Evolutionary conservation across 1,140 invertebrate genomes (phyloP).

Genomic region (Ceratina australensis): DNA sequence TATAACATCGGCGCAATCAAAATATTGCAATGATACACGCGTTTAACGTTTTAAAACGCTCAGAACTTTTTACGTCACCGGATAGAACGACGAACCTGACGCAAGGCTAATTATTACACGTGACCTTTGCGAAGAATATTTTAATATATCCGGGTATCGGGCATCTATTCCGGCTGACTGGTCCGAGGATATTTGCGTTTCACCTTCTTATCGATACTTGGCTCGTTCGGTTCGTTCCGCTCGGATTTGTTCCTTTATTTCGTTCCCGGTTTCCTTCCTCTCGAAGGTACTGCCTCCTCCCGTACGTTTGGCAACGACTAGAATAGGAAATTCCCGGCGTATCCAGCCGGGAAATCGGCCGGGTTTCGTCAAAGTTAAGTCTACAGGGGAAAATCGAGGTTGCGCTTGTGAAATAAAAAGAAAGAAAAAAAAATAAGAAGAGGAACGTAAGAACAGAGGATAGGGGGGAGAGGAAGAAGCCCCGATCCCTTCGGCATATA

Average conservation of each 20-base stretch:
- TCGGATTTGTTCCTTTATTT: constrained; percentile 47
- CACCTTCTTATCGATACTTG: constrained; percentile 30
- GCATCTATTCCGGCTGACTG: background rate
- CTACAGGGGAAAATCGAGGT: constrained; percentile 56
- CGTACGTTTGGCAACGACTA: constrained; percentile 44
- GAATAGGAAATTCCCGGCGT: constrained; percentile 48
- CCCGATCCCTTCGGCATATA: constrained; percentile 13
- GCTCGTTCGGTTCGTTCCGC: constrained; percentile 50
- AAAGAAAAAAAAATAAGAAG: too few species aligned
- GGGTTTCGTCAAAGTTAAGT: constrained; percentile 62
- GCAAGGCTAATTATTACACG: too few species aligned
- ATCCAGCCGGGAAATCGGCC: constrained; percentile 63
- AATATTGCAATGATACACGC: too few species aligned
- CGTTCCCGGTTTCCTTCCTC: constrained; percentile 11
- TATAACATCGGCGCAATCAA: too few species aligned
- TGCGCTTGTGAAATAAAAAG: constrained; percentile 33
- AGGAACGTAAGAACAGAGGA: constrained; percentile 30
- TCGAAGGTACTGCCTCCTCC: constrained; percentile 27
- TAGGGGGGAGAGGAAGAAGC: background rate
- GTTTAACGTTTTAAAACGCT: too few species aligned
- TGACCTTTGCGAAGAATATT: background rate
- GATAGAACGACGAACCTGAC: too few species aligned
- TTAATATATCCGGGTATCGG: background rate
- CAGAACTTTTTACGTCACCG: too few species aligned
- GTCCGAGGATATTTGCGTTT: constrained; percentile 47